These are phyloP conservation scores for Nesoenas mayeri DNA, from an alignment of 2,113 vertebrate species.

Conservation along the genomic window DNA sequence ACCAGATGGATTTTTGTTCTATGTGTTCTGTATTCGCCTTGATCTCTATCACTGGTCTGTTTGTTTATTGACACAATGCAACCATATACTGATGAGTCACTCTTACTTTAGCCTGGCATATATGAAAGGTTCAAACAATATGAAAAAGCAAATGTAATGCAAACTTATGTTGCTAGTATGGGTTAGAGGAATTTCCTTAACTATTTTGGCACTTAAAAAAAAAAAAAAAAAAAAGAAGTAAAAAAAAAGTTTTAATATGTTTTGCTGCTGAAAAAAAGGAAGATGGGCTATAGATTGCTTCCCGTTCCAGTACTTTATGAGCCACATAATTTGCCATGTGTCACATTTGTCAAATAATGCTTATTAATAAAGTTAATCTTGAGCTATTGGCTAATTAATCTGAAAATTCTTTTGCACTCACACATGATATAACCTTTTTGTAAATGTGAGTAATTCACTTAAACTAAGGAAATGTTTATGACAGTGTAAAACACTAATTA, in stretches of 20 bases:
- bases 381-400: constrained; percentile 57
- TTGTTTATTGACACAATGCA: not conserved
- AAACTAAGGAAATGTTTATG: constrained; percentile 65
- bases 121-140: not conserved
- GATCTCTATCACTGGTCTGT: not conserved
- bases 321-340: not conserved
- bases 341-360: not conserved
- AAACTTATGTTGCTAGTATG: not conserved
- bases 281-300: not conserved
- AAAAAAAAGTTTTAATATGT: not conserved
- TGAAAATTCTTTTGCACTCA: constrained; percentile 54
- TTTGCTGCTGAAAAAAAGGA: not conserved
- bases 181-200: not conserved
- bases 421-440: constrained; percentile 36
- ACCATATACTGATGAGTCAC: not conserved
- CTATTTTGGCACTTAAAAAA: not conserved
- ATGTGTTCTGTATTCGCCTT: not conserved
- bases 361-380: constrained; percentile 52
- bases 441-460: constrained; percentile 50
- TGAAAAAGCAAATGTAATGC: not conserved
- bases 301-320: not conserved
- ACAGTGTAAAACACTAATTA: constrained; percentile 65
- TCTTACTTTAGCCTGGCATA: not conserved
- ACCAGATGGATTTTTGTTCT: not conserved
- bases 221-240: not conserved